Conservation (phyloP, 1,140 invertebrate species). For the Drosophila varians region DNA sequence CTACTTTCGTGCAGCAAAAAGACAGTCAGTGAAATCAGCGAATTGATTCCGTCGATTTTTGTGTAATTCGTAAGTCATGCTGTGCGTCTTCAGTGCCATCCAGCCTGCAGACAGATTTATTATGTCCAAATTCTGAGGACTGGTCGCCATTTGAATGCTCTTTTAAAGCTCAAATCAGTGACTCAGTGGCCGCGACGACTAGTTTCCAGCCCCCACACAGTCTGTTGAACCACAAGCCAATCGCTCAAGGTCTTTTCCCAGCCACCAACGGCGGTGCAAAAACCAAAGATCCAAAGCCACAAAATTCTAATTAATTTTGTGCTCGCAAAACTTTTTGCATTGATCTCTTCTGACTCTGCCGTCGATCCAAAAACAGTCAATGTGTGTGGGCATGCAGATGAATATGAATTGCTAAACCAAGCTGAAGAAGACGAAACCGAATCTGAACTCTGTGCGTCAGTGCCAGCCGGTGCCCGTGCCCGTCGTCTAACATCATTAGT, state of each 20-base stretch:
- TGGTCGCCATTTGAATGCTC: conserved; percentile 29
- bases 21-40: conserved; percentile 12
- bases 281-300: conserved; percentile 47
- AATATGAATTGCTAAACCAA: background rate
- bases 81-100: background rate
- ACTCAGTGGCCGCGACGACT: conserved; percentile 47
- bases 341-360: conserved; percentile 30
- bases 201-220: conserved; percentile 60
- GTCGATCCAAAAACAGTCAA: conserved; percentile 25
- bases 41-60: conserved; percentile 23
- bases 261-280: conserved; percentile 17
- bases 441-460: conserved; percentile 31
- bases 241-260: conserved; percentile 71
- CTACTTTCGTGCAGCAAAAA: conserved; percentile 34
- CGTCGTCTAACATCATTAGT: conserved; percentile 48
- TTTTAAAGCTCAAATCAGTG: conserved; percentile 7
- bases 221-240: conserved; percentile 57
- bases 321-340: conserved; percentile 40
- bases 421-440: conserved; percentile 10
- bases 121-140: conserved; percentile 13
- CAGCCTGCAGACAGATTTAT: conserved; percentile 32
- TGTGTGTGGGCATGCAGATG: conserved; percentile 31
- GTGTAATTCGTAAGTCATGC: conserved; percentile 46
- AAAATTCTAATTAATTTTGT: conserved; percentile 71
- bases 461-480: conserved; percentile 49